phyloP scores from a whole-genome alignment of 2,113 vertebrate species.

The Pardalotus punctatus region DNA sequence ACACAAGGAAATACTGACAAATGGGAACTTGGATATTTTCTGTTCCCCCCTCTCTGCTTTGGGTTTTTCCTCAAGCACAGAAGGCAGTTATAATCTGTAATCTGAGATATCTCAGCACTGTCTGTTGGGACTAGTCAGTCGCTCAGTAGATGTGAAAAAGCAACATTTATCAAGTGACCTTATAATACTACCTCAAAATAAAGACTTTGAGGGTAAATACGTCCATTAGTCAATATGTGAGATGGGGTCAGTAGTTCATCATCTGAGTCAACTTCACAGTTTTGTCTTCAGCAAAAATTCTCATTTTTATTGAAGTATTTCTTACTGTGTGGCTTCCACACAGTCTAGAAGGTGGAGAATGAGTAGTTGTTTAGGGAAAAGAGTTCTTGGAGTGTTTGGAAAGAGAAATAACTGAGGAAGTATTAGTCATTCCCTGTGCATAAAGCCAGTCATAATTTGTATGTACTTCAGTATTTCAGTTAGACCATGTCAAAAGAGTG shows the following conservation, averaged over 20 bases:
- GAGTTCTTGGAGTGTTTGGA: neutral
- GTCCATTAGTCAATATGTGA: neutral
- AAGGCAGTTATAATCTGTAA: neutral
- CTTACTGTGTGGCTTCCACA: neutral
- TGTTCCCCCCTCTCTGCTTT: neutral
- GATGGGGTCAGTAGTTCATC: neutral
- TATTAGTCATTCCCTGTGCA: neutral
- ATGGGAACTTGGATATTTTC: neutral
- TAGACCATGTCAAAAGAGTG: neutral
- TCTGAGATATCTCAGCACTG: neutral
- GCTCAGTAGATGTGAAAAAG: neutral
- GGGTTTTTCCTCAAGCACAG: neutral
- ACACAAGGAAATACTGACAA: neutral
- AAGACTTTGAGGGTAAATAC: neutral
- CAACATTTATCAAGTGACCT: neutral
- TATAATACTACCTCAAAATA: neutral
- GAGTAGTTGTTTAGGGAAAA: neutral
- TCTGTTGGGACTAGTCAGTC: neutral
- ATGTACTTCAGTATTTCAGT: neutral
- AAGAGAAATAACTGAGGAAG: slow-evolving; percentile 12
- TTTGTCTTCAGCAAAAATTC: neutral
- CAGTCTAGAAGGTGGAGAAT: neutral
- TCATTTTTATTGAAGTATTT: neutral
- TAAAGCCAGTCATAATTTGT: neutral
- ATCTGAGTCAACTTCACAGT: neutral